Base-by-base conservation (phyloP, 2,113 vertebrate genomes). In the Solea solea region DNA sequence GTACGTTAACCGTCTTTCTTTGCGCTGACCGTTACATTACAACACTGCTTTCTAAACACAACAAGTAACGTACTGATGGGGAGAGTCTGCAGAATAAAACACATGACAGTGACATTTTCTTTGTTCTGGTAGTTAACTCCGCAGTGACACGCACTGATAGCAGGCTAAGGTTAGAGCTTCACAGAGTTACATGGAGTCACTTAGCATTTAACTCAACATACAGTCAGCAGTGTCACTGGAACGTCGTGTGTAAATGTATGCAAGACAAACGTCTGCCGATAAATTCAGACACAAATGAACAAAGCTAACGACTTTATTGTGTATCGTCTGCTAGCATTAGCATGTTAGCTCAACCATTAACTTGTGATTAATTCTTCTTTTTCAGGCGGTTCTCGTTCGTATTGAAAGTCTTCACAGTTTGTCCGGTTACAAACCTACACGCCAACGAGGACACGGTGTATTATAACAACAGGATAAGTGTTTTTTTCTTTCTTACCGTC, bases 121-220 rank as follows among this genome's bases (percentile, higher is more conserved):
- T 90, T 90, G 87, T 89, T 78, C 74, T 66, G 57, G n/a, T 10
- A 63, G 45, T 63, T n/a, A 11, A 57, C 70, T 59, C 55, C 44
- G 53, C 50, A 66, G 10, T 7, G 21, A 45, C 12, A 64, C 28
- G 42, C 25, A 48, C 41, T 1, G 21, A 21, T 21, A 21, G 21
- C 34, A 34, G 34, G 34, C 34, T 34, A 34, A 34, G 34, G 0
- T 6, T 6, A 2, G 34, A 34, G 34, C 34, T 34, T 34, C 5
- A 34, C 34, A 34, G 34, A 34, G 34, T 34, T 34, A 34, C 34
- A 34, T 6, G 34, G 34, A 34, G 34, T 6, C 34, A 34, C 34
- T 34, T 34, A 34, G 3, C 34, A 34, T 34, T 34, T 34, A 34
- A 34, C 34, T 34, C 34, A 34, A 34, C 21, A 21, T 21, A 21